Evolutionary conservation across 2,797 vertebrate species (phyloP).

Genomic region (Pseudochaenichthys georgianus): DNA sequence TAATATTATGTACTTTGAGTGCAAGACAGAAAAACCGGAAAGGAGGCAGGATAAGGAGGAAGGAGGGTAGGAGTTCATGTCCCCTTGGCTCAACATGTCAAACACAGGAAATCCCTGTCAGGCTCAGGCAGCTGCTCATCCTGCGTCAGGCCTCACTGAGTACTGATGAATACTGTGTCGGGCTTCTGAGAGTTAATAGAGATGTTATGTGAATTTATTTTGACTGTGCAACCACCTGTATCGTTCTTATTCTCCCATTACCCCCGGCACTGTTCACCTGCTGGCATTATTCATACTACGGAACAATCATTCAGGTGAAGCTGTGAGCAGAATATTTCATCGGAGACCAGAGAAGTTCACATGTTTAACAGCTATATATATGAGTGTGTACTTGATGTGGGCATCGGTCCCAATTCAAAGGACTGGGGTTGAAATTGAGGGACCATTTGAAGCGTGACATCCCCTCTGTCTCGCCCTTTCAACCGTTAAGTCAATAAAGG

Average conservation of each 20-base stretch:
- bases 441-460: no score
- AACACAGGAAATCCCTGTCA: conserved; percentile 58
- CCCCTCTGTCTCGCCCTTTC: no score
- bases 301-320: neutral
- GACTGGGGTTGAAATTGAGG: no score
- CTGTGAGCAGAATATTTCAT: neutral
- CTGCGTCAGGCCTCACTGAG: conserved; percentile 62
- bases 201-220: conserved; percentile 34
- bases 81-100: conserved; percentile 43
- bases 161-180: conserved; percentile 39
- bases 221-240: conserved; percentile 24
- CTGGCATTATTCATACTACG: conserved; percentile 14
- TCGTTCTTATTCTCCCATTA: conserved; percentile 2
- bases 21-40: neutral
- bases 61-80: conserved; percentile 26
- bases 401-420: no score
- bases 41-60: neutral
- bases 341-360: neutral
- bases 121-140: conserved; percentile 54
- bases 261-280: neutral
- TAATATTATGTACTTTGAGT: conserved; percentile 16
- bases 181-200: conserved; percentile 43
- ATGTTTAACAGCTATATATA: neutral
- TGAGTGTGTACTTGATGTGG: neutral
- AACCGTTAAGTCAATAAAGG: no score